Percentiles rank a stretch among this genome's conserved stretches.
Evolutionary conservation across 30 jellyfish, hydroid and myxozoan genomes (phyloP).

Genomic region (Aurelia sp.): DNA sequence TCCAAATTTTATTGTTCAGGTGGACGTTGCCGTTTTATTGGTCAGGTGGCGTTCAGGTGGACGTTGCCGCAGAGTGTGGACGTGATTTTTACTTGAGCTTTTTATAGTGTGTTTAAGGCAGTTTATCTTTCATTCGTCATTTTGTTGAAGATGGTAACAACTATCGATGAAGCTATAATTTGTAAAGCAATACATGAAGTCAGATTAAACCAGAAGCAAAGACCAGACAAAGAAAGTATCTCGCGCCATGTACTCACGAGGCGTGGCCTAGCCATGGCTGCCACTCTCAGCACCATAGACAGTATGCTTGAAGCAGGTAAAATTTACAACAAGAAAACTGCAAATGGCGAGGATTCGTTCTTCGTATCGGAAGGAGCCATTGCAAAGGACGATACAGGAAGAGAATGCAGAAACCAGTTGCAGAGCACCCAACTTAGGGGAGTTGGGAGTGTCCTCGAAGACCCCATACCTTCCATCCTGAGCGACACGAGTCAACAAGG

Average conservation of each 20-base stretch:
- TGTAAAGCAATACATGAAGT: background rate
- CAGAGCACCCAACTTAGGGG: conserved; percentile 21
- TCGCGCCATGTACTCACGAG: background rate
- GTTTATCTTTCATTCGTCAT: conserved; percentile 1
- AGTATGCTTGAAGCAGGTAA: conserved; percentile 25
- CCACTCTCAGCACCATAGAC: conserved; percentile 13
- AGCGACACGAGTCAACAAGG: conserved; percentile 13
- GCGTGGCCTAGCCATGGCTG: conserved; percentile 37
- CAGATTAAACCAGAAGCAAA: background rate
- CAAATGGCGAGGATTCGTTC: conserved; percentile 18
- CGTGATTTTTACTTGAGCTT: too few relatives aligned
- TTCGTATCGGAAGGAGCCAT: too few relatives aligned
- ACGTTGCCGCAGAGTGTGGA: too few relatives aligned
- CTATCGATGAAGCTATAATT: conserved; percentile 6
- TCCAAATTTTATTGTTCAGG: too few relatives aligned
- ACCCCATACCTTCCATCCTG: background rate
- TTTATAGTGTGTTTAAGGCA: too few relatives aligned
- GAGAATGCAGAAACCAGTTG: conserved; percentile 7
- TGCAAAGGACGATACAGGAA: background rate
- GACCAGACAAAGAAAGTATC: conserved; percentile 2
- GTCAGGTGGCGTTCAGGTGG: too few relatives aligned
- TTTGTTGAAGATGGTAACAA: conserved; percentile 7
- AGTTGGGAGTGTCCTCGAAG: background rate
- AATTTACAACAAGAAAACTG: conserved; percentile 18
- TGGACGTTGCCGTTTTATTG: too few relatives aligned